Evolutionary conservation across 37 sponge, comb jelly and placozoan species (phyloP), one percentile per base, ranked within the genome.

Genomic region (Hexactinellida sp.): DNA sequence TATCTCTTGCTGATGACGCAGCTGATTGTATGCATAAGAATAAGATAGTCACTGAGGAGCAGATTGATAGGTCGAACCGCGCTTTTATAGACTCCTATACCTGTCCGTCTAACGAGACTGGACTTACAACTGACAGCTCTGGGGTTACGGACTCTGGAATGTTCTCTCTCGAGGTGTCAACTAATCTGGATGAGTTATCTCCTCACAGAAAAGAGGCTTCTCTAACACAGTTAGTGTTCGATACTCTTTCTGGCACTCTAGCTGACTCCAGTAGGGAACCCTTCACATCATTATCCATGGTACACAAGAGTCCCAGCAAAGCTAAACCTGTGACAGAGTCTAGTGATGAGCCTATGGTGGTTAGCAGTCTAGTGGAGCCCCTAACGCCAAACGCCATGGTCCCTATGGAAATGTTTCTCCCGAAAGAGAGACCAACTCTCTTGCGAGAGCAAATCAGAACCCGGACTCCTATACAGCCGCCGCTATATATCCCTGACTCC

Each of bases 301-400:
- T n/a, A n/a, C 32, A 63, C 3, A 10, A 7, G 1, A 10, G 3
- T 3, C 3, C 76, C 5, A 3, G 5, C 5, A 23, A 63, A 63
- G 28, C 5, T 10, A 3, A 32, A 10, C 30, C 30, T 10, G 34
- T 25, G 3, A n/a, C 34, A n/a, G 34, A 10, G 1, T 7, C 76
- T 21, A 23, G 28, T 10, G 76, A 63, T 63, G 76, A 63, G 34
- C 76, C 76, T n/a, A 23, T 63, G 34, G 34, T 63, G 34, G 76
- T 63, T 28, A 63, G 76, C 34, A 63, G 76, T 63, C 30, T 63
- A n/a, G 76, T 63, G 25, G 76, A 63, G 76, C 76, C 76, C 13
- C 3, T 63, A 3, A 63, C 76, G 25, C 76, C 76, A 10, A 63
- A 63, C 13, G 76, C 76, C 3, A 63, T 63, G 76, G 34, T 63